Evolutionary conservation across 1,140 invertebrate species (phyloP), one percentile per base, ranked within the genome.

Genomic region (Homarus americanus): DNA sequence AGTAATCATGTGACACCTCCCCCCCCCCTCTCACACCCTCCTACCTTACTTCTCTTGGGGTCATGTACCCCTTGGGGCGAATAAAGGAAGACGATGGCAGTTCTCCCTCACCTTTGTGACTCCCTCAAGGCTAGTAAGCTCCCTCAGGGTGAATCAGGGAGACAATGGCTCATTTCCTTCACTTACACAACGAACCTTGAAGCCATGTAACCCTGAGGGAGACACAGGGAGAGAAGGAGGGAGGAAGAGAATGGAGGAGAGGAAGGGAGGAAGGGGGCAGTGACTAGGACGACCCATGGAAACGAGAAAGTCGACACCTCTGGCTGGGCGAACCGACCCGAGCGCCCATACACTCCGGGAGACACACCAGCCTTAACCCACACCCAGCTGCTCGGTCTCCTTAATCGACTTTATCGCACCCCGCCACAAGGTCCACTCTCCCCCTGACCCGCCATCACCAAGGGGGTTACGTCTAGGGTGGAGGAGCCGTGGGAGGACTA

Each of bases 231-330:
- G n/a, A n/a, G n/a, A n/a, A n/a, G n/a, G n/a, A n/a, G n/a, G n/a
- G n/a, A n/a, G n/a, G n/a, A n/a, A n/a, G n/a, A 49, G 17, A 3
- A 58, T 58, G 17, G 24, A 20, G 15, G 3, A 58, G 53, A 3
- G 17, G 24, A 20, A 58, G 12, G 24, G 53, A 49, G 63, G 24
- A n/a, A 69, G 32, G 63, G 12, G 24, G 4, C 63, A 0, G 0
- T 69, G 28, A 28, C n/a, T 7, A 69, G 63, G 28, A 1, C 63
- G n/a, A 3, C n/a, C n/a, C 63, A 24, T n/a, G n/a, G 28, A n/a
- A 69, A 32, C 9, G 63, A 69, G 63, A n/a, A 69, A 69, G n/a
- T 28, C n/a, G 63, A 69, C 63, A 69, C 63, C 63, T 69, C 63
- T 69, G 63, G 63, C 63, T 28, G 24, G n/a, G 63, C n/a, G n/a